phyloP scores from a whole-genome alignment of 2,888 invertebrate genomes.

The Agrotis ipsilon region DNA sequence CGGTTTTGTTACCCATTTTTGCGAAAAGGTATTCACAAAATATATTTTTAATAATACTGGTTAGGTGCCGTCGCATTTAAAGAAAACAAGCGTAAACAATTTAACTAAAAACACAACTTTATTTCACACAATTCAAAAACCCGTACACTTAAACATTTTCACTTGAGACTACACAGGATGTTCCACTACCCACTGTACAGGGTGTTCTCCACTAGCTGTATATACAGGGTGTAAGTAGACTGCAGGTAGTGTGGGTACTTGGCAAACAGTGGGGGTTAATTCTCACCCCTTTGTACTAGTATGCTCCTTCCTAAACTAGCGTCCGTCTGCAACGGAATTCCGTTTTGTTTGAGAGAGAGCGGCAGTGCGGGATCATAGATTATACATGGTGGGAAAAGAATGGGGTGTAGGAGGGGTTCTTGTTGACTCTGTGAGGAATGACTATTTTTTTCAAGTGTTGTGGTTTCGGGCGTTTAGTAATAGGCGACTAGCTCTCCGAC shows the following conservation, averaged over 20 bases:
- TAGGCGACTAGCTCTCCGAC: too few species aligned
- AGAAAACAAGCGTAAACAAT: neutral
- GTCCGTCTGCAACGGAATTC: slow-evolving; percentile 67
- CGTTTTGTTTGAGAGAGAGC: slow-evolving; percentile 65
- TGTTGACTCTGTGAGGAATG: slow-evolving; percentile 17
- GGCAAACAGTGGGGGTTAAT: slow-evolving; percentile 66
- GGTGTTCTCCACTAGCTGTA: slow-evolving; percentile 18
- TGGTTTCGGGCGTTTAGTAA: too few species aligned
- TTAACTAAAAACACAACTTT: neutral
- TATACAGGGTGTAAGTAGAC: slow-evolving; percentile 21
- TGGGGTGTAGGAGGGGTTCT: neutral
- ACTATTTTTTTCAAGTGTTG: too few species aligned
- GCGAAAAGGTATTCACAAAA: too few species aligned
- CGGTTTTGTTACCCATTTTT: too few species aligned
- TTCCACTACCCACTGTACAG: slow-evolving; percentile 37
- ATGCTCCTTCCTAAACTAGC: slow-evolving; percentile 61
- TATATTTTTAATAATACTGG: too few species aligned
- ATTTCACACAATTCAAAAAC: slow-evolving; percentile 28
- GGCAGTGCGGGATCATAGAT: slow-evolving; percentile 40
- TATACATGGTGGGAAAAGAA: neutral
- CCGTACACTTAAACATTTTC: slow-evolving; percentile 32
- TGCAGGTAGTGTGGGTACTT: slow-evolving; percentile 47
- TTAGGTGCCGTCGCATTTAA: too few species aligned
- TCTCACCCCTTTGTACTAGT: slow-evolving; percentile 65
- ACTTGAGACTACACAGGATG: slow-evolving; percentile 43